phyloP scores from a whole-genome alignment of 2,888 invertebrate genomes.

The Andrena minutula region DNA sequence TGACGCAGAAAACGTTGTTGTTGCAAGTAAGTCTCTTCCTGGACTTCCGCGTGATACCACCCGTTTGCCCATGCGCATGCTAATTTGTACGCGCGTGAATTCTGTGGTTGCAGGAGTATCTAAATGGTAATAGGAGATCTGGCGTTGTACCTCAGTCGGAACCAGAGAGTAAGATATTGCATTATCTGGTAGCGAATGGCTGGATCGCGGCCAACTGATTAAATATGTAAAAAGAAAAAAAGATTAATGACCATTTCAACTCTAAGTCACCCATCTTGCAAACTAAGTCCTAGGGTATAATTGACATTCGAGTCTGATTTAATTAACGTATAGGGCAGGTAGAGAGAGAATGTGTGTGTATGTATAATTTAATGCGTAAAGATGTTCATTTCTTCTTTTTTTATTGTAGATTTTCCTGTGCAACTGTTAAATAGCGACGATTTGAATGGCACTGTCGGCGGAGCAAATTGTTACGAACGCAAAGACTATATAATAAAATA shows the following conservation, averaged over 20 bases:
- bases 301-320: conserved; percentile 66
- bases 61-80: background rate
- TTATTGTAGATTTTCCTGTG: conserved; percentile 22
- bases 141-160: conserved; percentile 85
- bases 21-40: conserved; percentile 87
- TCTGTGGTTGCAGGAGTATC: conserved; percentile 80
- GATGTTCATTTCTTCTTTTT: conserved; percentile 18
- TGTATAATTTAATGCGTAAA: conserved; percentile 45
- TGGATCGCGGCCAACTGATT: conserved; percentile 85
- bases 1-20: conserved; percentile 94
- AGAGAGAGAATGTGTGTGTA: conserved; percentile 50
- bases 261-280: conserved; percentile 78
- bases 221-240: conserved; percentile 48
- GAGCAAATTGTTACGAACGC: conserved; percentile 8
- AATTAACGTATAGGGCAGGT: conserved; percentile 59
- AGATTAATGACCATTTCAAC: conserved; percentile 64
- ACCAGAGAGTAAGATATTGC: conserved; percentile 86
- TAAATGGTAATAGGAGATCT: conserved; percentile 82
- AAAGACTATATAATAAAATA: background rate
- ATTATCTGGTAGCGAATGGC: conserved; percentile 87
- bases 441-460: background rate
- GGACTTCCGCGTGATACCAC: background rate
- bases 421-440: conserved; percentile 7
- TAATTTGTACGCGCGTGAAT: conserved; percentile 7
- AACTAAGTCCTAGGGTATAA: conserved; percentile 72